Conservation (phyloP, 2,888 invertebrate genomes). For the Lepidochitona cinerea region DNA sequence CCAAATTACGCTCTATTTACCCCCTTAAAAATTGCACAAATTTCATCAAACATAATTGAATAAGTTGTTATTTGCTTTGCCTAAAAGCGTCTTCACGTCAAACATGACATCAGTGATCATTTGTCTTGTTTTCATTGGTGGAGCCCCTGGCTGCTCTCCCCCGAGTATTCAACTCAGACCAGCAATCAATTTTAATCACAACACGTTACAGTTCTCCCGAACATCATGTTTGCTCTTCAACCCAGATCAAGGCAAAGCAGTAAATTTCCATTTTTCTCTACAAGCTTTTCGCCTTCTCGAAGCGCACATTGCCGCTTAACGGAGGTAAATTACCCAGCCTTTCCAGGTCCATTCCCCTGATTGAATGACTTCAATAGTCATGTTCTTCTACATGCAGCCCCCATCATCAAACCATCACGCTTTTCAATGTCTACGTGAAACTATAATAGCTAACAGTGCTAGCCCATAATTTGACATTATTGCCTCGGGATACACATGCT, state of each 20-base stretch:
- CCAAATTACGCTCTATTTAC: slow-evolving; percentile 48
- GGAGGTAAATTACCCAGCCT: background rate
- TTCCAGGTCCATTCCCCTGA: no score
- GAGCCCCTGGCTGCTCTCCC: slow-evolving; percentile 42
- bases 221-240: slow-evolving; percentile 47
- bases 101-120: slow-evolving; percentile 46
- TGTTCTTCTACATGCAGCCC: no score
- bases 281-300: background rate
- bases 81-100: slow-evolving; percentile 39
- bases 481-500: no score
- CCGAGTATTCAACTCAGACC: slow-evolving; percentile 28
- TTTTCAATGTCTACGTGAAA: no score
- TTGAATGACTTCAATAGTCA: no score
- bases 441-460: no score
- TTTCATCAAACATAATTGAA: slow-evolving; percentile 59
- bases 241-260: slow-evolving; percentile 1
- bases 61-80: slow-evolving; percentile 51
- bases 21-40: slow-evolving; percentile 50
- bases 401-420: no score
- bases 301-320: background rate
- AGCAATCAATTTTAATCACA: slow-evolving; percentile 60
- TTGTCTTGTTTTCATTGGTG: slow-evolving; percentile 44
- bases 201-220: slow-evolving; percentile 46
- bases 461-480: no score
- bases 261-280: background rate